Evolutionary conservation across 2,797 vertebrate species (phyloP).

Genomic region (Sebastes reedi): DNA sequence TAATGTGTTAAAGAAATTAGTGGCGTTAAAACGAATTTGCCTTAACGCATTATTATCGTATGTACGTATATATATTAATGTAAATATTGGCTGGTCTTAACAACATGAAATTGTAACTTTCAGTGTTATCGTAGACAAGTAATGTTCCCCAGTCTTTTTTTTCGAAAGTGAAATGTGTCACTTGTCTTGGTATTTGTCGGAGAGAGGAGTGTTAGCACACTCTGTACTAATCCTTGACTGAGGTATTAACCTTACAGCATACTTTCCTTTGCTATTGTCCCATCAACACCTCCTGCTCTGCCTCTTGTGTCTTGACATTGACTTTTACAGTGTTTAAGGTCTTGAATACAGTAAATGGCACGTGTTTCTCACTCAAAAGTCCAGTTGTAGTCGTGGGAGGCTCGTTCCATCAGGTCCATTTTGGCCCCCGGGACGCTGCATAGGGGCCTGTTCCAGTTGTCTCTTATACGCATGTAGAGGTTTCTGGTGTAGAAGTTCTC

Average conservation of each 20-base stretch:
- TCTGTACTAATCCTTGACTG: neutral
- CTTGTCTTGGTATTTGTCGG: neutral
- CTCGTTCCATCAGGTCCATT: slow-evolving; percentile 90
- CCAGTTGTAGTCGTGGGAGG: slow-evolving; percentile 93
- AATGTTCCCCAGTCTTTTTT: neutral
- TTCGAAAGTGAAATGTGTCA: neutral
- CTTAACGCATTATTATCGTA: too few relatives aligned
- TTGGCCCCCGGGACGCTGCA: slow-evolving; percentile 92
- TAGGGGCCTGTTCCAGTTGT: slow-evolving; percentile 94
- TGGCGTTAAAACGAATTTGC: too few relatives aligned
- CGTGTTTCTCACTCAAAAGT: slow-evolving; percentile 89
- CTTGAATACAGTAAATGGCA: neutral
- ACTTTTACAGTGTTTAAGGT: neutral
- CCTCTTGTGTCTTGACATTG: neutral
- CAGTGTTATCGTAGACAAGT: neutral
- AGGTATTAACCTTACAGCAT: neutral
- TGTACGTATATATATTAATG: too few relatives aligned
- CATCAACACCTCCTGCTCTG: neutral
- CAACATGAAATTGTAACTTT: neutral
- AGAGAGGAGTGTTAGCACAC: neutral
- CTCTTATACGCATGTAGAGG: slow-evolving; percentile 94
- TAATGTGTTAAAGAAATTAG: too few relatives aligned
- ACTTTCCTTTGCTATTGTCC: neutral
- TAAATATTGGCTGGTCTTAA: neutral
- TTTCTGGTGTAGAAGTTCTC: slow-evolving; percentile 96